A percentile compares a stretch with the other conserved stretches of the same genome.
Evolutionary conservation across 2,113 vertebrate genomes (phyloP).

Genomic region (Egretta garzetta): DNA sequence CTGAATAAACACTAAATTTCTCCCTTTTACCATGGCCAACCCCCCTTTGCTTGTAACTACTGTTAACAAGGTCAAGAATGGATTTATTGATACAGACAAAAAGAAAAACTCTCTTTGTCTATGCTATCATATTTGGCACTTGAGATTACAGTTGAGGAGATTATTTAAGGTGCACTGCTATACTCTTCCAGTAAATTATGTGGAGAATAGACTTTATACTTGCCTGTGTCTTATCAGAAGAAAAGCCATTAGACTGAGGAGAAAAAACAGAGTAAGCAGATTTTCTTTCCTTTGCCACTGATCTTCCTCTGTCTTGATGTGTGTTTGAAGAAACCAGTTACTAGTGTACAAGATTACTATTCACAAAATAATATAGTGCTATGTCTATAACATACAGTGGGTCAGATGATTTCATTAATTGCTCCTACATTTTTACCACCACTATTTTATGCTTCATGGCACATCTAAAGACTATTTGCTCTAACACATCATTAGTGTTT

Average conservation of each 20-base stretch:
- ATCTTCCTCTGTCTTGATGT: neutral
- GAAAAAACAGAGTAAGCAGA: neutral
- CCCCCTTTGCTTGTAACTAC: neutral
- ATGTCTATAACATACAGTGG: neutral
- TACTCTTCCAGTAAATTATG: neutral
- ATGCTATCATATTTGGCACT: neutral
- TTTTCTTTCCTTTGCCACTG: neutral
- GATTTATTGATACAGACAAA: neutral
- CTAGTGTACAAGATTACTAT: neutral
- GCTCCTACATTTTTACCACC: neutral
- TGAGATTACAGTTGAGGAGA: neutral
- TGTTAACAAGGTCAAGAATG: neutral
- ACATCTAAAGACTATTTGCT: neutral
- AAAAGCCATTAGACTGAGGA: neutral
- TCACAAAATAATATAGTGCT: neutral
- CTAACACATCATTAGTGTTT: neutral
- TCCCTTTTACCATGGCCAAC: neutral
- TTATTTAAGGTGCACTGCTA: neutral
- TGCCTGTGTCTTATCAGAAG: neutral
- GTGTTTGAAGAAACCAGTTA: neutral
- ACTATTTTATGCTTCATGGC: neutral
- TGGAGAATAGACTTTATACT: neutral
- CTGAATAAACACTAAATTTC: neutral
- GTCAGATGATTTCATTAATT: neutral
- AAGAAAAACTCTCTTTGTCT: neutral